These are phyloP conservation scores for Oligia fasciuncula DNA, from an alignment of 2,888 invertebrate species.

Conservation along the genomic window DNA sequence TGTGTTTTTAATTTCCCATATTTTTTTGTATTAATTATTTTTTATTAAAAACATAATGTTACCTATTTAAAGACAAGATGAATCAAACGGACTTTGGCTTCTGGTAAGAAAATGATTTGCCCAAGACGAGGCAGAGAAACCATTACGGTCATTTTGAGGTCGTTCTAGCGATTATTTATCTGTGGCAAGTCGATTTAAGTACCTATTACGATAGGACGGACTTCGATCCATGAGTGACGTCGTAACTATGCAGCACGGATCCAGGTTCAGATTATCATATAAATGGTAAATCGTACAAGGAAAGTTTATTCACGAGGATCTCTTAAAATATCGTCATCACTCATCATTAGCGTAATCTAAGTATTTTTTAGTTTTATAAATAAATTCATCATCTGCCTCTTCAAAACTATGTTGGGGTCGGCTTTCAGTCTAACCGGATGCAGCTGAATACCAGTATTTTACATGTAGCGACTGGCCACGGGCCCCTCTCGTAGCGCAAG, in stretches of 20 bases:
- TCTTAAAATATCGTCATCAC: not conserved
- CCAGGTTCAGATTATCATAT: not conserved
- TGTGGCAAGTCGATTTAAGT: conserved; percentile 13
- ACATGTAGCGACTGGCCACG: too few relatives aligned
- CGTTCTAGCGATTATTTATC: conserved; percentile 6
- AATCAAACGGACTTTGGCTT: conserved; percentile 1
- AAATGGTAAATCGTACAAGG: not conserved
- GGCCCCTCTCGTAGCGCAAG: too few relatives aligned
- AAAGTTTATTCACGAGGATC: conserved; percentile 2
- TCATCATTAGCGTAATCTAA: not conserved
- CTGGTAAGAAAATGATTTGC: not conserved
- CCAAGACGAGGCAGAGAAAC: too few relatives aligned
- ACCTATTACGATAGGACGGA: conserved; percentile 26
- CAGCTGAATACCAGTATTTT: too few relatives aligned
- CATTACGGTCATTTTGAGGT: conserved; percentile 1
- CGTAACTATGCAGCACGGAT: not conserved
- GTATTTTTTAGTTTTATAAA: not conserved
- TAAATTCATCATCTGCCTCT: too few relatives aligned
- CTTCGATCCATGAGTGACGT: conserved; percentile 16
- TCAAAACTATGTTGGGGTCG: too few relatives aligned
- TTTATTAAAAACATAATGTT: too few relatives aligned
- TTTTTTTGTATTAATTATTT: not conserved
- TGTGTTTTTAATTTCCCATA: not conserved
- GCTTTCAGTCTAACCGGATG: too few relatives aligned
- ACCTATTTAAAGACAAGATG: not conserved